Evolutionary conservation across 2,888 invertebrate genomes (phyloP), one percentile per base, ranked within the genome.

Genomic region (Ennomos erosarius): DNA sequence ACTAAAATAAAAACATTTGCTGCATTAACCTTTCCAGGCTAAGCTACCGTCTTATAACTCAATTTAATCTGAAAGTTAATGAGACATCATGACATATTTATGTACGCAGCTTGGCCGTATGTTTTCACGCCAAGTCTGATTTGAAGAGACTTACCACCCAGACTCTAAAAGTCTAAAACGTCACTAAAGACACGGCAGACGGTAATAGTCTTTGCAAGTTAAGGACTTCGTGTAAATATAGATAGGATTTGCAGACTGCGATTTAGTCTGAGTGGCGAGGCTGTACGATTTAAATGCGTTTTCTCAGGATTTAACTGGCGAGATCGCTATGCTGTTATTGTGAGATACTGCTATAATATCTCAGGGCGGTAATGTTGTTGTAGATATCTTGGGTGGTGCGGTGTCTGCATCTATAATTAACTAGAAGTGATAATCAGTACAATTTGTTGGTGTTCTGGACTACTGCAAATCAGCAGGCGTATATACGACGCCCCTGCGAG

Each of bases 131-230:
- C 56, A 65, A 70, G 67, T 68, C 61, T 70, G 73, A 73, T 73
- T 42, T 48, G 71, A 65, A 56, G 60, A 67, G 70, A 75, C 71
- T 70, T 74, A 68, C 89, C 88, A 88, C 88, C 88, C 89, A 88
- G 84, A 88, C 83, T 71, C 69, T 75, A 85, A 89, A 89, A 88
- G 82, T 71, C 69, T 75, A 85, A 89, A 89, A 87, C 82, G 81
- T 83, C 79, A 73, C 75, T 79, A 38, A 34, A 42, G 38, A 55
- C 50, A 9, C 16, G 12, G 34, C 49, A 51, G 54, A 59, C 59
- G 33, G 42, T 55, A 51, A 59, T 59, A 55, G 55, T 37, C 42
- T 11, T 44, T 35, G 12, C 53, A 34, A 57, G 52, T 39, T 40
- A 43, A 52, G 38, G 37, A 34, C 16, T 52, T 48, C 13, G 39